Conservation (phyloP, 2,888 invertebrate genomes). For the Campaea margaritaria region DNA sequence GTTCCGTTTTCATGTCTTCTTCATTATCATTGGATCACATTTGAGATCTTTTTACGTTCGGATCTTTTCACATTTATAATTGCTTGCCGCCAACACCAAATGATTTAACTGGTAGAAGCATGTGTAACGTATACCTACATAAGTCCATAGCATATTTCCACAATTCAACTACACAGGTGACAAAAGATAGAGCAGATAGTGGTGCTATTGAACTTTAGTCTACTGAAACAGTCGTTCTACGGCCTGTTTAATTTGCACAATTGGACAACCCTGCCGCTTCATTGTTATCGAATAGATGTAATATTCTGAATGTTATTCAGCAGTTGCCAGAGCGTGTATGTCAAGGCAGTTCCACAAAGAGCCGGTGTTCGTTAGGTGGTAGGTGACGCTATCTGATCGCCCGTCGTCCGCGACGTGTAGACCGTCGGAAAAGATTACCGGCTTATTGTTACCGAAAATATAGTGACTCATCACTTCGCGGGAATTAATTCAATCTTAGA, state of each 20-base stretch:
- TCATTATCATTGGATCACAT: no score
- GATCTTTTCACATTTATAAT: no score
- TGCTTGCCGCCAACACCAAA: no score
- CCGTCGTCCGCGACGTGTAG: constrained; percentile 26
- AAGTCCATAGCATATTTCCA: no score
- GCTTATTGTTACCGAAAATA: constrained; percentile 32
- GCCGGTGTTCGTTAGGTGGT: constrained; percentile 1
- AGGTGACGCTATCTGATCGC: constrained; percentile 30
- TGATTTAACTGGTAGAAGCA: no score
- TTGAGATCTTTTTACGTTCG: no score
- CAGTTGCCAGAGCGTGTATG: constrained; percentile 33
- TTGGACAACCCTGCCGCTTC: not conserved
- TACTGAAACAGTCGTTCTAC: not conserved
- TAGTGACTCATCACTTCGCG: constrained; percentile 24
- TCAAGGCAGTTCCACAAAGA: constrained; percentile 32
- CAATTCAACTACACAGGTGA: no score
- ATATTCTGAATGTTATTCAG: constrained; percentile 21
- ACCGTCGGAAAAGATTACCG: constrained; percentile 27
- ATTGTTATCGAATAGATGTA: constrained; percentile 18
- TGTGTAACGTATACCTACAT: no score
- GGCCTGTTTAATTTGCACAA: not conserved
- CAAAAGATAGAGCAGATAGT: not conserved
- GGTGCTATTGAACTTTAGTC: constrained; percentile 18
- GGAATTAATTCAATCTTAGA: constrained; percentile 22
- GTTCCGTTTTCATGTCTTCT: no score